These are phyloP conservation scores for Parnassius apollo DNA, from an alignment of 2,888 invertebrate genomes.

Conservation along the genomic window DNA sequence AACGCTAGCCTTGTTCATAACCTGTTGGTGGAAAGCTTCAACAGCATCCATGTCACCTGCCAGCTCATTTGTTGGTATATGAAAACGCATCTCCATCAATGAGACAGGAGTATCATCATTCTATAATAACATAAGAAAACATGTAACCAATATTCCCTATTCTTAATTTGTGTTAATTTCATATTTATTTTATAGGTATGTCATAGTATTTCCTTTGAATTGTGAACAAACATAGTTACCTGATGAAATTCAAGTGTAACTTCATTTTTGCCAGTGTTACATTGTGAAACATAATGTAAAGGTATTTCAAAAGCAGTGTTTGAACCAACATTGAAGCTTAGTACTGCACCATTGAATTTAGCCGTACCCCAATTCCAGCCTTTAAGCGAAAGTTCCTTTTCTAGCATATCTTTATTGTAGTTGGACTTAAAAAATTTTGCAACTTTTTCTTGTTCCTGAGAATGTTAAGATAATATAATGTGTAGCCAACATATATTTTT, in stretches of 20 bases:
- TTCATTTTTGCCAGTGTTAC: slow-evolving; percentile 98
- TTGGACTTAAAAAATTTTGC: slow-evolving; percentile 92
- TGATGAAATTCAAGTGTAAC: slow-evolving; percentile 99
- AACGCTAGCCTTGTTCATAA: slow-evolving; percentile 98
- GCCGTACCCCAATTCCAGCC: slow-evolving; percentile 99
- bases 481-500: no score
- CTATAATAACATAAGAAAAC: slow-evolving; percentile 64
- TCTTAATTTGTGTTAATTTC: neutral
- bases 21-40: slow-evolving; percentile 97
- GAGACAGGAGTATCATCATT: slow-evolving; percentile 99
- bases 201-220: neutral
- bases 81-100: slow-evolving; percentile 98
- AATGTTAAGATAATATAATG: slow-evolving; percentile 23
- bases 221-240: slow-evolving; percentile 49
- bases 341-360: slow-evolving; percentile 92
- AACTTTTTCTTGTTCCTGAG: slow-evolving; percentile 94
- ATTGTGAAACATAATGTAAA: slow-evolving; percentile 96
- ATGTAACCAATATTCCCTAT: neutral
- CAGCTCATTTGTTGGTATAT: slow-evolving; percentile 95
- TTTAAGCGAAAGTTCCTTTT: slow-evolving; percentile 95
- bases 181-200: neutral
- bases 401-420: slow-evolving; percentile 92
- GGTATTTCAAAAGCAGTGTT: slow-evolving; percentile 98
- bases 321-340: slow-evolving; percentile 91
- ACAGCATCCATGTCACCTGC: slow-evolving; percentile 95